Conservation (phyloP, 2,113 vertebrate species). For the Podocnemis expansa region DNA sequence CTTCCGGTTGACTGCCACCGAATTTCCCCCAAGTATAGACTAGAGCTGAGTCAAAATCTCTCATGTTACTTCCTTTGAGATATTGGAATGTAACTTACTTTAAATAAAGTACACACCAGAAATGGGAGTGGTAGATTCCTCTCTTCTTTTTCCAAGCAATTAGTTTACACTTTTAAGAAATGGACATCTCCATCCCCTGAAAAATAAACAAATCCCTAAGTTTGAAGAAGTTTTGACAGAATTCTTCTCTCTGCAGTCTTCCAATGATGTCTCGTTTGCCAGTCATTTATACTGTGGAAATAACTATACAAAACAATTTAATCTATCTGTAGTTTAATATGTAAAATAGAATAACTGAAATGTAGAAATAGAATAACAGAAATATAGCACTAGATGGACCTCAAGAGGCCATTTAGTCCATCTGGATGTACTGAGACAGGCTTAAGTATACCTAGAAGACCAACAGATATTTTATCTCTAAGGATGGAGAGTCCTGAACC, state of each 20-base stretch:
- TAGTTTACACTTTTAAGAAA: neutral
- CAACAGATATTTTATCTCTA: neutral
- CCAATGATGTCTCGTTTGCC: too few relatives aligned
- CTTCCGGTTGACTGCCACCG: too few relatives aligned
- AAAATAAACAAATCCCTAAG: too few relatives aligned
- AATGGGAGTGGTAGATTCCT: rapidly evolving
- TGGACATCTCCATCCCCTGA: too few relatives aligned
- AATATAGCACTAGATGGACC: neutral
- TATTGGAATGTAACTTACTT: neutral
- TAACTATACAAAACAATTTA: too few relatives aligned
- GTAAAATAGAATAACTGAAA: too few relatives aligned
- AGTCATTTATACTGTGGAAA: too few relatives aligned
- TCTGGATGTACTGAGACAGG: neutral
- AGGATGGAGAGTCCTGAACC: neutral
- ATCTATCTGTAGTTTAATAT: too few relatives aligned
- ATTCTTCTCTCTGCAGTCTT: too few relatives aligned
- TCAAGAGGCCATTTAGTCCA: neutral
- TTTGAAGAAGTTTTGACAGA: too few relatives aligned
- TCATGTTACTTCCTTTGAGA: neutral
- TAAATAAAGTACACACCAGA: neutral
- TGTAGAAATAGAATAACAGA: too few relatives aligned
- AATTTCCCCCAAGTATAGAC: too few relatives aligned
- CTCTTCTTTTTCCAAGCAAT: neutral
- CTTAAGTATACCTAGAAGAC: neutral
- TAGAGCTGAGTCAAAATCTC: neutral